phyloP scores from a whole-genome alignment of 2,888 invertebrate genomes.

The Tiliacea citrago region DNA sequence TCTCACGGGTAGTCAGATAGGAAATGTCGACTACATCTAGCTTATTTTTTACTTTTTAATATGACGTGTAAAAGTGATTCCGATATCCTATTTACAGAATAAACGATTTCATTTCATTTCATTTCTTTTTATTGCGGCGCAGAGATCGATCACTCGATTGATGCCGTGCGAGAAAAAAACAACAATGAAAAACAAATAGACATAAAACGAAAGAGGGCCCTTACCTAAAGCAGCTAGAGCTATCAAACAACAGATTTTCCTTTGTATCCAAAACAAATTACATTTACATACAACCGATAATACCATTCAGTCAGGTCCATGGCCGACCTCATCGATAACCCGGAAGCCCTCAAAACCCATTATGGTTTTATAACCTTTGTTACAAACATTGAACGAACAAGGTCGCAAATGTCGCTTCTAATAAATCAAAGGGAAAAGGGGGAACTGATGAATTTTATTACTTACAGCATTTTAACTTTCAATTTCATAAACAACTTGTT shows the following conservation, averaged over 20 bases:
- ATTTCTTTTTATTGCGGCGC: accelerated
- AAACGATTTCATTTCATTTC: no score
- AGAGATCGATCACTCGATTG: background rate
- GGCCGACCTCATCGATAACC: constrained; percentile 58
- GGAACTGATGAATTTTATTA: constrained; percentile 75
- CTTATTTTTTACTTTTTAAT: no score
- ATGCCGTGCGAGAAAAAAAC: background rate
- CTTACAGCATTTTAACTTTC: constrained; percentile 73
- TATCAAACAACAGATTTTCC: constrained; percentile 35
- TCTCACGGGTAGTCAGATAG: no score
- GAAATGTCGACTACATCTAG: no score
- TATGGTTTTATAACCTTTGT: constrained; percentile 69
- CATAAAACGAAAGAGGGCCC: background rate
- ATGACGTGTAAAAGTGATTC: no score
- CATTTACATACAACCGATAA: constrained; percentile 51
- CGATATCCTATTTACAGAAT: no score
- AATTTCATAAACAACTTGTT: constrained; percentile 80
- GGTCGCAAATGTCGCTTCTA: constrained; percentile 73
- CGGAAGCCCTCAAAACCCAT: constrained; percentile 60
- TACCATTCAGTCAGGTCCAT: constrained; percentile 34
- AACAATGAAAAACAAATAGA: background rate
- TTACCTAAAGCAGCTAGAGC: background rate
- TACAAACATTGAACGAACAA: constrained; percentile 68
- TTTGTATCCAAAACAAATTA: constrained; percentile 45
- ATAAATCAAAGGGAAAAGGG: constrained; percentile 77